Base-by-base conservation (phyloP, 2,888 invertebrate genomes). In the Tribolium freemani region DNA sequence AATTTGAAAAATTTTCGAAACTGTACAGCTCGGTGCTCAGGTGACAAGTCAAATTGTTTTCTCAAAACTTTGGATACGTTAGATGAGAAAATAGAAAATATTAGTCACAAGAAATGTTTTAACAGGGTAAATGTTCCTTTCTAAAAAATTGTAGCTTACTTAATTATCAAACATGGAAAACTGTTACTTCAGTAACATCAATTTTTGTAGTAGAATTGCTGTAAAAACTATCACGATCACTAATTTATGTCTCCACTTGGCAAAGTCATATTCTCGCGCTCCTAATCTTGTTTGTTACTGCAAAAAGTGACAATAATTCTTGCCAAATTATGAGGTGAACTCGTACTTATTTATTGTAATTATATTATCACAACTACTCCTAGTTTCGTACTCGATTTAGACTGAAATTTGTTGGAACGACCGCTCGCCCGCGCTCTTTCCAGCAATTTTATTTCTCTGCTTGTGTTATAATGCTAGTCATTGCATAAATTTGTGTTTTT, bases 391-490 rank as follows among this genome's bases (percentile, higher is more conserved):
- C 57, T 57, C 69, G 50, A 73, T 10, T 74, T 69, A 66, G 76
- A 67, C 73, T 71, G 74, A 75, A 68, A 72, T 73, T 71, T 70
- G 75, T 69, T 74, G 51, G 48, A 61, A 50, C 30, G 56, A 44
- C 8, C 11, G 30, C 48, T 54, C 10, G 10, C 11, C 30, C 45
- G 67, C 44, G 51, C 13, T 20, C 51, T 58, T 58, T 38, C 44
- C 48, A 20, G 46, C 60, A 60, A 44, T 30, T 46, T 61, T 76
- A 46, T 61, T 60, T 70, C 50, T 74, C 69, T 75, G 77, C 77
- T 79, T 79, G 77, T 77, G 77, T 79, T 78, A 74, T 69, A 26
- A 76, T 78, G 77, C 79, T 79, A 79, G 79, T 79, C 79, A 79
- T 75, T 75, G 72, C 73, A 71, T 69, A 67, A 70, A 63, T 48